Evolutionary conservation across 2,113 vertebrate genomes (phyloP), one percentile per base, ranked within the genome.

Genomic region (Zosterops borbonicus): DNA sequence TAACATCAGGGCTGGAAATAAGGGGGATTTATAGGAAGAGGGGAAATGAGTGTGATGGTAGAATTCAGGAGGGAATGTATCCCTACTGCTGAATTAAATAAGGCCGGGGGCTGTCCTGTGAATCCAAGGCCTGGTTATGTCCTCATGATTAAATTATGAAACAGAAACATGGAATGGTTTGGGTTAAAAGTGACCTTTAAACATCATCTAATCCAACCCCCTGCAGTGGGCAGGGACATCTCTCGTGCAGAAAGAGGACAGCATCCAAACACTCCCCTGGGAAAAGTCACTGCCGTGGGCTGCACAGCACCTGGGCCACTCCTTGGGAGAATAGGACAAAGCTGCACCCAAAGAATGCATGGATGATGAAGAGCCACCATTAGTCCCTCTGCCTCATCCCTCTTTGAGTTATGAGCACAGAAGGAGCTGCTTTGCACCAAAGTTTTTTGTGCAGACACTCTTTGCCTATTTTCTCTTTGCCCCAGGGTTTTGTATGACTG

Each of bases 1-100:
- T 91, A 83, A 18, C 49, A 55, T 52, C 50, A 73, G 37, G 28
- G 29, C 29, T 92, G 49, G 62, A 79, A 96, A 78, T 76, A 56
- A 78, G 62, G 41, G 42, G 35, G 29, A 70, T 93, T 70, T 93
- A 5, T 24, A 70, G 56, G 41, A 80, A 87, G 64, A 91, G 25
- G 25, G 24, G 31, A 89, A 88, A 92, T 25, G 17, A 87, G 58
- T 41, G 23, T 89, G 41, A 68, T 94, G 58, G 27, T 63, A 47
- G 24, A 70, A 89, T 53, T 75, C 69, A 82, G 47, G 44, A 84
- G 52, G 29, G 47, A 82, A 78, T 67, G 29, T 17, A 16, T 49
- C n/a, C 75, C 37, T 69, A 23, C 22, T 75, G 29, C 27, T 84
- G 47, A 63, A 63, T 56, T 46, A 95, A 91, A 62, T 15, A 84